Percentiles rank a stretch among this genome's conserved stretches.
Conservation (phyloP, 1,140 invertebrate genomes). For the Drosophila burlai region DNA sequence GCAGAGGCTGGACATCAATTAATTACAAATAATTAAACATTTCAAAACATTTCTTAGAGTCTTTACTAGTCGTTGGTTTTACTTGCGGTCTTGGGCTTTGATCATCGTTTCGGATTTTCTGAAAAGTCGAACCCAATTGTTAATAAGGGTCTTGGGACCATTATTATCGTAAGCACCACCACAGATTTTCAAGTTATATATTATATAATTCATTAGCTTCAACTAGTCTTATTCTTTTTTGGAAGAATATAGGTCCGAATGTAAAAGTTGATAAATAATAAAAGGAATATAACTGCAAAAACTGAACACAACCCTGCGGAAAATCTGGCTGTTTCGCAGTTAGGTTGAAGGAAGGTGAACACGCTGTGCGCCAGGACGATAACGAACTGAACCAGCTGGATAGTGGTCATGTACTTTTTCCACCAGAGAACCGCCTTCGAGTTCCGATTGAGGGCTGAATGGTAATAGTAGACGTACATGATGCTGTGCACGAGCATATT, state of each 20-base stretch:
- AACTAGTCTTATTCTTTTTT: slow-evolving; percentile 7
- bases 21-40: slow-evolving; percentile 26
- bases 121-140: no score
- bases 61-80: no score
- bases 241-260: slow-evolving; percentile 17
- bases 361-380: slow-evolving; percentile 26
- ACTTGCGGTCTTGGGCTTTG: no score
- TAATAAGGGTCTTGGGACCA: no score
- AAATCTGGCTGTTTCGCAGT: slow-evolving; percentile 86
- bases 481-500: slow-evolving; percentile 32
- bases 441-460: slow-evolving; percentile 2
- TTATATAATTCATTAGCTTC: neutral
- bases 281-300: neutral
- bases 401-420: slow-evolving; percentile 46
- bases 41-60: slow-evolving; percentile 43
- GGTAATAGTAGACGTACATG: slow-evolving; percentile 48
- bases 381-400: slow-evolving; percentile 42
- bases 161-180: no score
- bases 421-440: slow-evolving; percentile 27
- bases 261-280: slow-evolving; percentile 31
- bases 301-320: neutral
- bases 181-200: no score
- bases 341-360: slow-evolving; percentile 56
- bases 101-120: no score
- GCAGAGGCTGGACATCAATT: no score